Evolutionary conservation across 2,113 vertebrate species (phyloP).

Genomic region (Arvicanthis niloticus): DNA sequence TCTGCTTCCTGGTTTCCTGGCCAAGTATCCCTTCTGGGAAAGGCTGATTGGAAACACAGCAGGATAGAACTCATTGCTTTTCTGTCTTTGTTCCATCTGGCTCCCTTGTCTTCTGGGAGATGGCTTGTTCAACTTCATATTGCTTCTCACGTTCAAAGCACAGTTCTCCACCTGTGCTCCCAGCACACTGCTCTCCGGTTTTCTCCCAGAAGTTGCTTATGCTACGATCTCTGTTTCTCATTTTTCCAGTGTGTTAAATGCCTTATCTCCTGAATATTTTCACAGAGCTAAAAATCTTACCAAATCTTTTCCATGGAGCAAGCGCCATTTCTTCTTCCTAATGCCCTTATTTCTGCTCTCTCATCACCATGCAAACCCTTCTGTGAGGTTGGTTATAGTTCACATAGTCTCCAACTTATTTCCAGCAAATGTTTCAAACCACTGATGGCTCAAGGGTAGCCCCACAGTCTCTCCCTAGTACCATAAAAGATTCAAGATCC

Average conservation of each 20-base stretch:
- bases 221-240: background rate
- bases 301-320: background rate
- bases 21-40: slow-evolving; percentile 76
- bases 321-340: background rate
- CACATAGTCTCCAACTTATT: background rate
- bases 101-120: slow-evolving; percentile 71
- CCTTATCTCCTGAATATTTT: background rate
- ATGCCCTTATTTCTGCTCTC: background rate
- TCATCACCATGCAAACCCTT: background rate
- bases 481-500: background rate
- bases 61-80: slow-evolving; percentile 58
- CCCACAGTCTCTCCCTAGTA: background rate
- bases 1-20: slow-evolving; percentile 70
- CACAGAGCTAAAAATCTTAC: background rate
- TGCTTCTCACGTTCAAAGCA: slow-evolving; percentile 6
- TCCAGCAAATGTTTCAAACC: background rate
- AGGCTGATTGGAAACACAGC: slow-evolving; percentile 74
- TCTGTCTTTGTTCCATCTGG: slow-evolving; percentile 73
- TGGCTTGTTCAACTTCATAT: slow-evolving; percentile 33
- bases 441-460: background rate
- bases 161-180: slow-evolving; percentile 65
- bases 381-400: background rate
- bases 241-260: background rate
- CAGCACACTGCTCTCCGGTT: background rate
- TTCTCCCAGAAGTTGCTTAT: slow-evolving; percentile 13